phyloP scores from a whole-genome alignment of 2,797 vertebrate species.

The Premnoplex brunnescens region DNA sequence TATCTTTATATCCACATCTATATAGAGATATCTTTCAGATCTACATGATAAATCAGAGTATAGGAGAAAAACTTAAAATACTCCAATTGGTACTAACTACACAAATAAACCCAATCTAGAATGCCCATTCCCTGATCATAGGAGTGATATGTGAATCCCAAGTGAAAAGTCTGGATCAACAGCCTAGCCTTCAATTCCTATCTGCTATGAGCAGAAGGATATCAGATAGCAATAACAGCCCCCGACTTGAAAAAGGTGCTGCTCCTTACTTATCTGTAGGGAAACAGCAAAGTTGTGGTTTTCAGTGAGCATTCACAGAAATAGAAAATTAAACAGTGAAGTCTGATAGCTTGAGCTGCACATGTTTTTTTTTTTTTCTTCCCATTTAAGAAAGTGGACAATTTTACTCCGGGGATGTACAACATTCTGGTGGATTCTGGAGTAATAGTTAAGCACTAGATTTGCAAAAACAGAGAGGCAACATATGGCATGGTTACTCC shows the following conservation, averaged over 20 bases:
- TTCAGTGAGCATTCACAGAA: neutral
- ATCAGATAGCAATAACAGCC: neutral
- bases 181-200: neutral
- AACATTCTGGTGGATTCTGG: neutral
- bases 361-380: neutral
- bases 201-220: neutral
- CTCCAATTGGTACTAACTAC: neutral
- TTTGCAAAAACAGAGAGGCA: neutral
- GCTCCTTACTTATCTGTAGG: neutral
- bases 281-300: neutral
- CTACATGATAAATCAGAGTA: neutral
- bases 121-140: neutral
- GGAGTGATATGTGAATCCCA: neutral
- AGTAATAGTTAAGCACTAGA: neutral
- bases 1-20: neutral
- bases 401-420: neutral
- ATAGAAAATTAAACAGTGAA: neutral
- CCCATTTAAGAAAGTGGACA: neutral
- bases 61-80: neutral
- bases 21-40: neutral
- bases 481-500: neutral
- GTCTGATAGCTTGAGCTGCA: neutral
- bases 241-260: neutral
- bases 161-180: neutral
- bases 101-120: neutral